phyloP scores from a whole-genome alignment of 2,113 vertebrate genomes.

The Shinisaurus crocodilurus region DNA sequence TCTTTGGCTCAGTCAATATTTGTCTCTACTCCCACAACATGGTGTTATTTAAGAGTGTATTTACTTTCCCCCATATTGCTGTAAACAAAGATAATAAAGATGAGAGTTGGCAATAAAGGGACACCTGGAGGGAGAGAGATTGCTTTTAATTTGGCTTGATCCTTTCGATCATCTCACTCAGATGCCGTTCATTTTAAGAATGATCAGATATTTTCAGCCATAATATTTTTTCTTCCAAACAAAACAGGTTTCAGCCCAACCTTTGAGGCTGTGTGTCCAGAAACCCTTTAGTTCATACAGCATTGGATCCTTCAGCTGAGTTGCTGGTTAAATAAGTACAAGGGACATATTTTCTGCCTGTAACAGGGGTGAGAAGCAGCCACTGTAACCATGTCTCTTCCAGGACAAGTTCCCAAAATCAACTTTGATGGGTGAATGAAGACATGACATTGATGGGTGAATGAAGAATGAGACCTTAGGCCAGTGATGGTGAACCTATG shows the following conservation, averaged over 20 bases:
- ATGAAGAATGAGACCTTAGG: no score
- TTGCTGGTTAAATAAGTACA: not conserved
- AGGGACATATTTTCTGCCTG: not conserved
- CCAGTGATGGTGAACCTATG: no score
- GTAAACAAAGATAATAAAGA: constrained; percentile 18
- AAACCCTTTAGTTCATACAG: not conserved
- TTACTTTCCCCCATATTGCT: not conserved
- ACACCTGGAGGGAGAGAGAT: constrained; percentile 6
- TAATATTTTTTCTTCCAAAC: not conserved
- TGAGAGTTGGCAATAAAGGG: constrained; percentile 2
- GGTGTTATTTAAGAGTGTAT: constrained; percentile 22
- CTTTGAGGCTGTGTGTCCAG: not conserved
- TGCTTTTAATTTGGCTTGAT: constrained; percentile 11
- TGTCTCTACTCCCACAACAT: not conserved
- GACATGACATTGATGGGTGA: no score
- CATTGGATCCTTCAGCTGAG: not conserved
- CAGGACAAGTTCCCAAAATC: not conserved
- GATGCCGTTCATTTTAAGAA: not conserved
- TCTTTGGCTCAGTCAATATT: constrained; percentile 15
- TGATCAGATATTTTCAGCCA: not conserved
- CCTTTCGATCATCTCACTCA: not conserved
- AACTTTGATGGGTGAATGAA: not conserved
- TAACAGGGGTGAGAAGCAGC: not conserved
- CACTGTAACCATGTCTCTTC: not conserved
- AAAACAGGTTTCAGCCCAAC: not conserved